Base-by-base conservation (phyloP, 1,140 invertebrate species). In the Drosophila kurseongensis region DNA sequence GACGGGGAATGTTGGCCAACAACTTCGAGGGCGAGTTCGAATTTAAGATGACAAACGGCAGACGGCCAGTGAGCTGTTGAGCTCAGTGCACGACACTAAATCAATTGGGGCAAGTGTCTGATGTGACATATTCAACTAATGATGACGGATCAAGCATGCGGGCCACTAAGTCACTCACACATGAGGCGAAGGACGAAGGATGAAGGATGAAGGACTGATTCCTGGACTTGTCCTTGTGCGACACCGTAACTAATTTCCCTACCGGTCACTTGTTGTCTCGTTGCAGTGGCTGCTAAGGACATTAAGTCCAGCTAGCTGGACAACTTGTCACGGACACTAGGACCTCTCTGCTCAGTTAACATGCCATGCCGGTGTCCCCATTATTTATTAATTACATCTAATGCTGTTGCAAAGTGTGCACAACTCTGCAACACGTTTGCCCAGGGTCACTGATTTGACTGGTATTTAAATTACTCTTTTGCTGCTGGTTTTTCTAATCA, bases 31-130 rank as follows among this genome's bases (percentile, higher is more conserved):
- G 18, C n/a, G 3, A 44, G 27, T 23, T 18, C 35, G 29, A 40
- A 38, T 9, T 60, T 55, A 35, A 23, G 60, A 16, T 44, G 61
- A n/a, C 48, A 35, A 51, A 51, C 29, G 29, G 29, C 48, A 51
- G 48, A 32, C n/a, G 51, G 57, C 60, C 23, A 67, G 60, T 66
- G 65, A 66, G 52, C 66, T 71, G 68, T 68, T 71, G 65, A 72
- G 68, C 65, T 50, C 68, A 41, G 52, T 72, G 63, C 71, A 48
- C 23, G 74, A 77, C 65, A 69, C 74, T 77, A 77, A 77, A 77
- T 77, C 75, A 77, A 77, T 77, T 77, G 75, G 63, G 40, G 74
- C 74, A 76, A 77, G 75, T 77, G 75, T 62, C 75, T 77, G 75
- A 51, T 77, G 75, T 68, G 75, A 77, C 75, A 77, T 76, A 69